Base-by-base conservation (phyloP, 2,888 invertebrate species). In the Trachelus tabidus region DNA sequence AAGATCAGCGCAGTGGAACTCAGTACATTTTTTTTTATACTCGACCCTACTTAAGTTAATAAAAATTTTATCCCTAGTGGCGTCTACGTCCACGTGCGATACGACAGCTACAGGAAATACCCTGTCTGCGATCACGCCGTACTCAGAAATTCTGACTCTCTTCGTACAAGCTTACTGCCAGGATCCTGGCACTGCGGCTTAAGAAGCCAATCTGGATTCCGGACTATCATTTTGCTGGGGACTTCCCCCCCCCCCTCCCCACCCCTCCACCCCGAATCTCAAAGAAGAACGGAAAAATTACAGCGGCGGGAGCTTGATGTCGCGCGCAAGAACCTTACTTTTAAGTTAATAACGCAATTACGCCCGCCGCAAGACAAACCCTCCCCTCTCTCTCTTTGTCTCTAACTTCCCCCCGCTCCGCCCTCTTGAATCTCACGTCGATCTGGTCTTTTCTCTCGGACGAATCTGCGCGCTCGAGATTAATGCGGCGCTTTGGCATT, bases 341-440 rank as follows among this genome's bases (percentile, higher is more conserved):
- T 88, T 69, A 86, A 85, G 87, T 85, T 88, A 88, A 88, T 88
- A 88, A 88, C 86, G 88, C 88, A 88, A 88, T 88, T 88, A 88
- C 87, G 79, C 71, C 71, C 56, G 56, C 56, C 56, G 56, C 56
- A 56, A 56, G 56, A 23, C 56, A 6, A 56, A 9, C 1, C 1
- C 40, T 23, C 9, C 23, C 56, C 9, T 9, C 23, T 35, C 23
- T 35, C 35, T 35, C 35, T 15, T 15, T 6, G 40, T 23, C 15
- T 15, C 15, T 40, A 40, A 15, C 12, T 34, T 12, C 37, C 12
- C 37, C 4, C 35, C 3, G 0, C 12, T 0, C 15, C 15, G 1
- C 23, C 23, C 23, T 6, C 9, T 6, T 15, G 23, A 56, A 23
- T 23, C 23, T 56, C 23, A 56, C 56, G 23, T 56, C 56, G 23